phyloP scores from a whole-genome alignment of 2,797 vertebrate genomes.

The Urocyon cinereoargenteus region DNA sequence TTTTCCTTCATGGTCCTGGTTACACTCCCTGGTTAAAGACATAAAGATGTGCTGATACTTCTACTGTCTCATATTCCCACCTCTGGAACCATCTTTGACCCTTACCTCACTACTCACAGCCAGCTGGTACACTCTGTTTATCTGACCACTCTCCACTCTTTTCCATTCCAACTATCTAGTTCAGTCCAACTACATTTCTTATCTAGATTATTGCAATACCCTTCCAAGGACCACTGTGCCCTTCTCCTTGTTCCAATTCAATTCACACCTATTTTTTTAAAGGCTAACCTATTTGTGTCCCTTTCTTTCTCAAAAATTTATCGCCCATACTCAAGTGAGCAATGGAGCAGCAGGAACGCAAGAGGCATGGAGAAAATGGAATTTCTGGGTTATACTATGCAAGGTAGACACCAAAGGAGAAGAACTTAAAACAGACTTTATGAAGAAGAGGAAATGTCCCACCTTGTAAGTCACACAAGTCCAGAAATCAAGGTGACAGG shows the following conservation, averaged over 20 bases:
- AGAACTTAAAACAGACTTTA: neutral
- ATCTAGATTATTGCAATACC: neutral
- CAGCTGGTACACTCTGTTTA: neutral
- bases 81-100: neutral
- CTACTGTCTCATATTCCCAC: neutral
- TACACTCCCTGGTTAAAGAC: neutral
- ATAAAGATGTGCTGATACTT: neutral
- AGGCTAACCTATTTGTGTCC: neutral
- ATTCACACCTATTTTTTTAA: neutral
- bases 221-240: neutral
- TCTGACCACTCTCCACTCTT: neutral
- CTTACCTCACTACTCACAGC: neutral
- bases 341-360: neutral
- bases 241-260: neutral
- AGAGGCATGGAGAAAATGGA: neutral
- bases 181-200: neutral
- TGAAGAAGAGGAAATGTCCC: neutral
- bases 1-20: neutral
- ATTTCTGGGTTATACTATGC: neutral
- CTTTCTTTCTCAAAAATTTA: constrained; percentile 1
- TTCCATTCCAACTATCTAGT: neutral
- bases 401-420: neutral
- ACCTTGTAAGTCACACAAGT: neutral
- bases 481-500: neutral
- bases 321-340: neutral